Evolutionary conservation across 1,140 invertebrate genomes (phyloP), one percentile per base, ranked within the genome.

Genomic region (Cherax quadricarinatus): DNA sequence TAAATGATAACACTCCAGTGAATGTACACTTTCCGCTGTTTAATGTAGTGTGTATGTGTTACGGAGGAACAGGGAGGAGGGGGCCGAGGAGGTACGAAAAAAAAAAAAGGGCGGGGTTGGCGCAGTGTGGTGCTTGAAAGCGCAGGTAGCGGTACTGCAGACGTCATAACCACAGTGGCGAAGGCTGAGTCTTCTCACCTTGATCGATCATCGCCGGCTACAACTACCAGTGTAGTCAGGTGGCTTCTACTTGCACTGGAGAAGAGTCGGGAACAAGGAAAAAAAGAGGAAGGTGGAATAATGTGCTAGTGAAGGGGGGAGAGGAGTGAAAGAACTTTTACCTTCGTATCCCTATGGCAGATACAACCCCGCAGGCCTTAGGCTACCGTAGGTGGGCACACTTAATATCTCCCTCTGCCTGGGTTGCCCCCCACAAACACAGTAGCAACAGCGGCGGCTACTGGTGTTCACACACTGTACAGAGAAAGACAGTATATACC

Each of bases 271-370:
- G 53, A 57, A 41, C 30, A 41, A 14, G 53, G 78, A 48, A 24
- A 78, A 73, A 18, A 4, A 30, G 53, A 53, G 12, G 49, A n/a
- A 51, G 7, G 41, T 18, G 30, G 49, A 87, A n/a, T 78, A 49
- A 24, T 30, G 24, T 24, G 51, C 41, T 14, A 70, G 70, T 53
- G n/a, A 4, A 49, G 66, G 49, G 48, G 73, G 51, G 49, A 86
- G 21, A 30, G 12, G 73, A 66, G 73, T 66, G 53, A 75, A 4
- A 80, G 41, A 81, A 88, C 57, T 88, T 88, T 88, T 88, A 88
- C 86, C 86, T 88, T 88, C 41, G 51, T 80, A 88, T 88, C 79
- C 86, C 86, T 88, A 16, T 51, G 51, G 86, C 75, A 80, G 21
- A 49, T n/a, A 16, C 10, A 24, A 60, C 30, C 10, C 30, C 24